Evolutionary conservation across 2,113 vertebrate species (phyloP), one percentile per base, ranked within the genome.

Genomic region (Rhagologus leucostigma): DNA sequence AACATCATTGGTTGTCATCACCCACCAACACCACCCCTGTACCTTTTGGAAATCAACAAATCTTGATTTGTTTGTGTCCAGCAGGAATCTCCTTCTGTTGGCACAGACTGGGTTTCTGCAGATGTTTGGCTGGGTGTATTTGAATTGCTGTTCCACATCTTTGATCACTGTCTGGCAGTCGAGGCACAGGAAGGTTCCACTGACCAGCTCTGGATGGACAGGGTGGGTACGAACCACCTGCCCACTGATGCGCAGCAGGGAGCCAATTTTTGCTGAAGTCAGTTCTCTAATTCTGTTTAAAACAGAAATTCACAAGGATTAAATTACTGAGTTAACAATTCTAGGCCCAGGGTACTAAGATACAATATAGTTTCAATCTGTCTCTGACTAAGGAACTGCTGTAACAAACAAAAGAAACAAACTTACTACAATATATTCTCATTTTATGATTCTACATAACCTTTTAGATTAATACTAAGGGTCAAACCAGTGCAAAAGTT

Each of bases 11-110:
- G 14, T 20, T 49, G 29, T 8, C 29, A 3, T 14, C 2, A 0
- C 2, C 2, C 19, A 5, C 9, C 47, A 44, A 0, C 10, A 15
- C 60, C 57, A 19, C 10, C 22, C 11, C 21, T 9, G 3, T 98
- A 99, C 99, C 99, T 99, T 99, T 83, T 99, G 99, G 97, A 99
- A 99, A 97, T 99, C 99, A 49, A 99, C 98, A 95, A 99, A 99
- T 98, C 99, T 99, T 33, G 99, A 99, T 69, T 99, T 99, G 97
- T 99, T 99, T 16, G 99, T 99, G 97, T 99, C 99, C 27, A 99
- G 98, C 96, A 99, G 98, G 98, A 99, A 99, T 94, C 99, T 98
- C 76, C 98, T 97, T 47, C 99, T 99, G 93, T 99, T 99, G 98
- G 98, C 99, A 98, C 99, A 99, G 88, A 99, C 99, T 2, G 99